Conservation (phyloP, 2,113 vertebrate species). For the Rhinopomastus cyanomelas region DNA sequence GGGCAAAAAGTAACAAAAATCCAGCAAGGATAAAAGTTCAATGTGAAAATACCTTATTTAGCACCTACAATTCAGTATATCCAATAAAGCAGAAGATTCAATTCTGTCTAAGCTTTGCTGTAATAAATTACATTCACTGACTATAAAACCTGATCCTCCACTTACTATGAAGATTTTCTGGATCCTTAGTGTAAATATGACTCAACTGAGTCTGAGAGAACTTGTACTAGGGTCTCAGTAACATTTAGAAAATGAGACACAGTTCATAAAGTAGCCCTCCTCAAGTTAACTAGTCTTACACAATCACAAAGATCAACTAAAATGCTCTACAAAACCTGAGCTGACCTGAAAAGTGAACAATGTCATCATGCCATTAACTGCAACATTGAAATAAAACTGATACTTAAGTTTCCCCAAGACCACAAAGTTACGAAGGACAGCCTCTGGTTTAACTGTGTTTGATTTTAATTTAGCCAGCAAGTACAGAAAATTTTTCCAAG, state of each 20-base stretch:
- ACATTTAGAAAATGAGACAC: background rate
- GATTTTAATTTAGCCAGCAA: background rate
- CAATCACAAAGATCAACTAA: background rate
- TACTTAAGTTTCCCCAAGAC: background rate
- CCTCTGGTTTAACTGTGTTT: background rate
- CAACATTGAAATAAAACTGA: background rate
- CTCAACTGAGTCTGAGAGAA: background rate
- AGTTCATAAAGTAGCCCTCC: background rate
- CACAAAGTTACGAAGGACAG: background rate
- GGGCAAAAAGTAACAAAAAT: background rate
- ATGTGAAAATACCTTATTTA: background rate
- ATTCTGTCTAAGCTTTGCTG: background rate
- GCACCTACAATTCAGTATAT: background rate
- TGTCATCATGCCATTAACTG: background rate
- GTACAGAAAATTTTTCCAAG: background rate
- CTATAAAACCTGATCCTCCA: background rate
- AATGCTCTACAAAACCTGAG: background rate
- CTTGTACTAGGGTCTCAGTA: background rate
- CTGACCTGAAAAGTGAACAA: background rate
- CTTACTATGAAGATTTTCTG: background rate
- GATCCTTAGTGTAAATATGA: background rate
- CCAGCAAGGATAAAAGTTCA: background rate
- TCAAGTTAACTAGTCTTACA: background rate
- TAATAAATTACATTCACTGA: background rate
- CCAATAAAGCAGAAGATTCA: background rate